phyloP scores from a whole-genome alignment of 1,140 invertebrate genomes.

The Centruroides vittatus region DNA sequence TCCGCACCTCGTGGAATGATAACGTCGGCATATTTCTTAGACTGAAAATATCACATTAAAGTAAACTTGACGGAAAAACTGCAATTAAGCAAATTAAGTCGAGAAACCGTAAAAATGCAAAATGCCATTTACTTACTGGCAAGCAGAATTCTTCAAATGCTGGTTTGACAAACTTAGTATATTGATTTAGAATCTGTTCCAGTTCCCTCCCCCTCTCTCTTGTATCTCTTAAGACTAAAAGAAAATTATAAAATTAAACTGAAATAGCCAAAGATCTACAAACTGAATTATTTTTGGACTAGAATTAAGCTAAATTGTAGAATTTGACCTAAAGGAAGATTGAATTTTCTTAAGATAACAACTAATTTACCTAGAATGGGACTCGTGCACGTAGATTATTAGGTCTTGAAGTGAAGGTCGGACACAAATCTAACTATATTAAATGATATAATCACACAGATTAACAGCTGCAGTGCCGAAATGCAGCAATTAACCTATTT shows the following conservation, averaged over 20 bases:
- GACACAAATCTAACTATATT: too few relatives aligned
- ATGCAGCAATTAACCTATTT: too few relatives aligned
- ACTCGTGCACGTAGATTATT: too few relatives aligned
- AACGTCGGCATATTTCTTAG: slow-evolving; percentile 99
- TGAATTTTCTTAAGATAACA: too few relatives aligned
- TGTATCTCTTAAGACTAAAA: slow-evolving; percentile 81
- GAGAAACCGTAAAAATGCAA: background rate
- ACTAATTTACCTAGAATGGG: too few relatives aligned
- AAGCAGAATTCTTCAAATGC: slow-evolving; percentile 99
- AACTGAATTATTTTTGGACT: too few relatives aligned
- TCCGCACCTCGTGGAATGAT: slow-evolving; percentile 96
- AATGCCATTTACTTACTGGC: slow-evolving; percentile 49
- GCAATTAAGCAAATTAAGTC: too few relatives aligned
- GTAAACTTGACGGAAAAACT: background rate
- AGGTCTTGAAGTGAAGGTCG: too few relatives aligned
- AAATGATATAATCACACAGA: too few relatives aligned
- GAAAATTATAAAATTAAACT: slow-evolving; percentile 7
- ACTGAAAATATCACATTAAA: slow-evolving; percentile 41
- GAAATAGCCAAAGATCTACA: background rate
- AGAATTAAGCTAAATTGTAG: too few relatives aligned
- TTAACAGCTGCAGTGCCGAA: too few relatives aligned
- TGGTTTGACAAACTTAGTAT: slow-evolving; percentile 94
- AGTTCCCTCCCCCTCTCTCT: slow-evolving; percentile 84
- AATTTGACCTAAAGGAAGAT: too few relatives aligned
- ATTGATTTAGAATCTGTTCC: slow-evolving; percentile 88